A percentile compares a stretch with the other conserved stretches of the same genome.
Evolutionary conservation across 2,888 invertebrate species (phyloP).

Genomic region (Trimorus sp.): DNA sequence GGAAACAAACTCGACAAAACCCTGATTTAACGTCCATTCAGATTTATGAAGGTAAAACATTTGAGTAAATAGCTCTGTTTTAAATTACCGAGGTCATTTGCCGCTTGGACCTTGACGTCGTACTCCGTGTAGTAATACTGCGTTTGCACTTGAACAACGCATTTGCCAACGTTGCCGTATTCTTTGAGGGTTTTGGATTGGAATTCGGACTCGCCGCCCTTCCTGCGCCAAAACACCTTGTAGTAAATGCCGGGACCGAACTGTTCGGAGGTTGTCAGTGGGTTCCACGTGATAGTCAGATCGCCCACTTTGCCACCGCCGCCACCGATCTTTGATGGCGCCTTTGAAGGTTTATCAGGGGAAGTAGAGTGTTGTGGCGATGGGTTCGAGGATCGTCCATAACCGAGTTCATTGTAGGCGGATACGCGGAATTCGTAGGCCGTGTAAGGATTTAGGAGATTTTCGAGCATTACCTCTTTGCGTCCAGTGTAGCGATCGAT

Average conservation of each 20-base stretch:
- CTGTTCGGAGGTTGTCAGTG: conserved; percentile 89
- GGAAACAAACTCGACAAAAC: too few species aligned
- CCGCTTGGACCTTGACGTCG: conserved; percentile 92
- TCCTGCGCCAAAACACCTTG: conserved; percentile 93
- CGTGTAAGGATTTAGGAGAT: conserved; percentile 92
- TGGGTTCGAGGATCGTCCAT: conserved; percentile 90
- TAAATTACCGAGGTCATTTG: conserved; percentile 89
- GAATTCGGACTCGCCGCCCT: conserved; percentile 88
- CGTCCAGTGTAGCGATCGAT: conserved; percentile 90
- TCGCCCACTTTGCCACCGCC: conserved; percentile 98
- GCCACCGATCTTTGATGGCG: conserved; percentile 92
- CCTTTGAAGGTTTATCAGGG: conserved; percentile 89
- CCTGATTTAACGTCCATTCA: too few species aligned
- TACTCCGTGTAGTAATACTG: conserved; percentile 92
- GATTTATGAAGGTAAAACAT: too few species aligned
- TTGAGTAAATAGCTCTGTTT: too few species aligned
- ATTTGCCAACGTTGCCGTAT: conserved; percentile 89
- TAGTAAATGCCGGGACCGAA: conserved; percentile 95
- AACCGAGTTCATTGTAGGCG: conserved; percentile 93
- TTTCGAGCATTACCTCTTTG: conserved; percentile 88
- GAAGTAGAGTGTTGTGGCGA: conserved; percentile 93
- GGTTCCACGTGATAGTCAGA: conserved; percentile 94
- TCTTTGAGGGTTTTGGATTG: conserved; percentile 87
- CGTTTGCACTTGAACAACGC: conserved; percentile 89
- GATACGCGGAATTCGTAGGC: conserved; percentile 94